phyloP scores from a whole-genome alignment of 2,797 vertebrate species.

The Phoebastria nigripes region DNA sequence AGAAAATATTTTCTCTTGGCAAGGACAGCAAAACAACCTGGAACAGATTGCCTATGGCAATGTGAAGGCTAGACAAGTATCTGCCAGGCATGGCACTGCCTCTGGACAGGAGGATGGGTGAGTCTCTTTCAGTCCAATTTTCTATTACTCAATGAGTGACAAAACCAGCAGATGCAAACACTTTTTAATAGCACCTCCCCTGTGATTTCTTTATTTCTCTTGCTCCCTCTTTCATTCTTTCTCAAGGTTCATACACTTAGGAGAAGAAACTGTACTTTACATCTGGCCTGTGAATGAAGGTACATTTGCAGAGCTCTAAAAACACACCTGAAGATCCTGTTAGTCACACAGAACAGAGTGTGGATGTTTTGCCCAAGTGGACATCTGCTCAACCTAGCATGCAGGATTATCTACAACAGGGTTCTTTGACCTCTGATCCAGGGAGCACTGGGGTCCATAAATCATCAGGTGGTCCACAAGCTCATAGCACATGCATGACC shows the following conservation, averaged over 20 bases:
- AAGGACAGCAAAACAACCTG: neutral
- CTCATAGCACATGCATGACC: neutral
- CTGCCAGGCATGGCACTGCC: neutral
- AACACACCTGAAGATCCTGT: neutral
- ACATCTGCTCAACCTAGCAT: neutral
- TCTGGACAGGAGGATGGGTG: neutral
- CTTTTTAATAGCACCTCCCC: neutral
- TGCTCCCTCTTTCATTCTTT: neutral
- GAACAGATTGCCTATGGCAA: neutral
- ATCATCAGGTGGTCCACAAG: neutral
- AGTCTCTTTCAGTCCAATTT: neutral
- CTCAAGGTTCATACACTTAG: neutral
- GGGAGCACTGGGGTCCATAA: neutral
- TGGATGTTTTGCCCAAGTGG: neutral
- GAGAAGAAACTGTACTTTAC: neutral
- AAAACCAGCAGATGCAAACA: neutral
- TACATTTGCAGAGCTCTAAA: neutral
- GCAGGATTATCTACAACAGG: neutral
- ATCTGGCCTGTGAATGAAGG: neutral
- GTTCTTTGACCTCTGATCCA: neutral
- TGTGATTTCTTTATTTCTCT: neutral
- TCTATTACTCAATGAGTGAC: neutral
- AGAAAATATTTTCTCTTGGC: neutral
- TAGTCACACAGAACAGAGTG: neutral
- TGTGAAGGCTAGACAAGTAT: neutral